Conservation (phyloP, 2,888 invertebrate genomes). For the Mythimna vitellina region DNA sequence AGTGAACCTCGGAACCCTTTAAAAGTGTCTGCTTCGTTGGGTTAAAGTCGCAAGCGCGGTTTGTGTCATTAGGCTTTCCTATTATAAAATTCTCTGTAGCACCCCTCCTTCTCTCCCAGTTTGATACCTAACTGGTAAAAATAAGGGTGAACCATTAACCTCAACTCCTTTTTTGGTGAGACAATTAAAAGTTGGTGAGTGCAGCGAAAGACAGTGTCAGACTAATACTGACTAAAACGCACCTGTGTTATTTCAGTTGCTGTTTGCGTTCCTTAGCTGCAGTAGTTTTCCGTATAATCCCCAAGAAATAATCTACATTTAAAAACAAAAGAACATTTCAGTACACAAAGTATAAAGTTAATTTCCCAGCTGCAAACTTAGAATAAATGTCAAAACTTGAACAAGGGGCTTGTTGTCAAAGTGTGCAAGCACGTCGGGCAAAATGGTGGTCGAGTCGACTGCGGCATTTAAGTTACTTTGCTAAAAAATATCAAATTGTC, state of each 20-base stretch:
- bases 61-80: background rate
- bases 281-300: background rate
- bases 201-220: too few relatives aligned
- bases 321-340: background rate
- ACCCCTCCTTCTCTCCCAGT: background rate
- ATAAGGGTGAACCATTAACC: background rate
- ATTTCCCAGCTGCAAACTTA: conserved; percentile 1
- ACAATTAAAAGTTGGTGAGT: too few relatives aligned
- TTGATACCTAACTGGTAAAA: background rate
- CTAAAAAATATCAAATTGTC: conserved; percentile 24
- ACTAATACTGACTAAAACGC: too few relatives aligned
- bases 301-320: background rate
- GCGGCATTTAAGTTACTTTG: conserved; percentile 3
- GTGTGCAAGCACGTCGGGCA: conserved; percentile 14
- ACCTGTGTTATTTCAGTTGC: too few relatives aligned
- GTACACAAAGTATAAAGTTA: background rate
- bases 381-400: conserved; percentile 28
- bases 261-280: too few relatives aligned
- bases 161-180: background rate
- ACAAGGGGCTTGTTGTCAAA: conserved; percentile 14
- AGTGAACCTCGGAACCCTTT: background rate
- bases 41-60: background rate
- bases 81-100: background rate
- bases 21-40: background rate
- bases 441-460: conserved; percentile 4